These are phyloP conservation scores for Danio rerio DNA, from an alignment of 2,113 vertebrate species.

Conservation along the genomic window GRCz12tu NC_133184.1:5905001-5905500, in stretches of 20 bases:
- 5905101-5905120: background rate
- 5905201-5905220: background rate
- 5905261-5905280: background rate
- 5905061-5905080: background rate
- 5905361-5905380: background rate
- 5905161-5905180: background rate
- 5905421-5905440: no score
- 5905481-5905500: no score
- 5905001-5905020: background rate
- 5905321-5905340: background rate
- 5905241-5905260: background rate
- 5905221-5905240: background rate
- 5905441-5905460: no score
- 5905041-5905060: background rate
- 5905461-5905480: no score
- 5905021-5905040: background rate
- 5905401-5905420: no score
- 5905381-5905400: background rate
- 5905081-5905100: background rate
- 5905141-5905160: background rate
- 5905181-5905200: background rate
- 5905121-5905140: background rate
- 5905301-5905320: background rate
- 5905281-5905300: background rate
- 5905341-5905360: background rate